Percentiles rank a stretch among this genome's conserved stretches.
Evolutionary conservation across 2,888 invertebrate species (phyloP).

Genomic region (Agrotis clavis): DNA sequence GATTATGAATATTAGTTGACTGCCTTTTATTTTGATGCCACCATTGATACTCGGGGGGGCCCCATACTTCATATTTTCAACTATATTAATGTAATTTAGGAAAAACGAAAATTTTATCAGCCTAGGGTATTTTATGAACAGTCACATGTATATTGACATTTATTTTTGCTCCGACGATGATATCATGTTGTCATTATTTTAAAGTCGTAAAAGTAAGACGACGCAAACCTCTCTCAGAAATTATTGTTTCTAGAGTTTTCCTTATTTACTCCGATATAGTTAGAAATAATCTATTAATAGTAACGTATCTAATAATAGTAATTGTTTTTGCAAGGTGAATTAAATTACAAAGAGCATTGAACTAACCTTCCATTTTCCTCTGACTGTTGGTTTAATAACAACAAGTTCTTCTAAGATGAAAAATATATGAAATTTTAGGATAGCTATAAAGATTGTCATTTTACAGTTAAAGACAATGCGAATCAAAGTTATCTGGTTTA

Average conservation of each 20-base stretch:
- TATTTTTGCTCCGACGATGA: neutral
- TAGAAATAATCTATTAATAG: slow-evolving; percentile 2
- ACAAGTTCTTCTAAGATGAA: neutral
- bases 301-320: too few species aligned
- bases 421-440: slow-evolving; percentile 8
- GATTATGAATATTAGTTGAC: neutral
- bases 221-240: slow-evolving; percentile 2
- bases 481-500: slow-evolving; percentile 14
- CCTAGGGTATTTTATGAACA: too few species aligned
- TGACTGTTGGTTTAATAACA: neutral
- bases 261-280: neutral
- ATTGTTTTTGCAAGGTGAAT: slow-evolving; percentile 3
- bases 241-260: neutral
- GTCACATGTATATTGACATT: neutral
- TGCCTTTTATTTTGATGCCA: too few species aligned
- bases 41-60: too few species aligned
- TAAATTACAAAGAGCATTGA: neutral
- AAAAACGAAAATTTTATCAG: too few species aligned
- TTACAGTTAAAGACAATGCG: neutral
- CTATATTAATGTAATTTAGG: too few species aligned
- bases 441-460: slow-evolving; percentile 12
- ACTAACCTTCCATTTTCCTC: slow-evolving; percentile 11
- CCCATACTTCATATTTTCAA: too few species aligned
- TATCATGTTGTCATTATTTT: neutral
- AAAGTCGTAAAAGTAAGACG: neutral